phyloP scores from a whole-genome alignment of 2,113 vertebrate species.

The Oncorhynchus gorbuscha region DNA sequence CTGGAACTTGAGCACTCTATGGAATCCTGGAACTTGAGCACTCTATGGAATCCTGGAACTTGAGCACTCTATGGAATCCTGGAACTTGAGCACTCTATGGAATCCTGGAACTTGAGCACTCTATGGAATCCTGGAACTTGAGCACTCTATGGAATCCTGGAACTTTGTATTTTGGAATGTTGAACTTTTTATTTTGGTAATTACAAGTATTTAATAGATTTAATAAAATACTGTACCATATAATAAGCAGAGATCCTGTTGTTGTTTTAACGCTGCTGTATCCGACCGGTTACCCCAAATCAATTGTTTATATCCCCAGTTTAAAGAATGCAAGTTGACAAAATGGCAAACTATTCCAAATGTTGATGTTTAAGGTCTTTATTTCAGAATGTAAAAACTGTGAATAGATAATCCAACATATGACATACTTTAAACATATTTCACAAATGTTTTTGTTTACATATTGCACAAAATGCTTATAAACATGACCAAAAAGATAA shows the following conservation, averaged over 20 bases:
- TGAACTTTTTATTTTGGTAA: conserved; percentile 79
- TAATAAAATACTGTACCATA: conserved; percentile 79
- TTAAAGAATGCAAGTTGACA: not conserved
- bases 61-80: conserved; percentile 40
- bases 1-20: too few relatives aligned
- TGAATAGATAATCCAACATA: not conserved
- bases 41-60: too few relatives aligned
- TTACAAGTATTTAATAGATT: conserved; percentile 70
- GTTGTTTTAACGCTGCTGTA: conserved; percentile 6
- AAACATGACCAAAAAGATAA: conserved; percentile 1
- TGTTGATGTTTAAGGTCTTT: not conserved
- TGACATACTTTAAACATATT: conserved; percentile 29
- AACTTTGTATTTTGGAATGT: conserved; percentile 75
- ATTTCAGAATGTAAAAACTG: conserved; percentile 14
- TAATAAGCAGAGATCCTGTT: conserved; percentile 70
- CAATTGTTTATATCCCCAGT: not conserved
- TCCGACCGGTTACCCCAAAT: not conserved
- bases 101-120: conserved; percentile 57
- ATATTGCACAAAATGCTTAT: conserved; percentile 14
- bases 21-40: conserved; percentile 61
- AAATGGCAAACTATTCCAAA: conserved; percentile 6
- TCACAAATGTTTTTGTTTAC: conserved; percentile 28
- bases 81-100: conserved; percentile 65
- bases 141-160: conserved; percentile 47
- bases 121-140: too few relatives aligned